phyloP scores from a whole-genome alignment of 1,140 invertebrate genomes.

The Nasonia longicornis region DNA sequence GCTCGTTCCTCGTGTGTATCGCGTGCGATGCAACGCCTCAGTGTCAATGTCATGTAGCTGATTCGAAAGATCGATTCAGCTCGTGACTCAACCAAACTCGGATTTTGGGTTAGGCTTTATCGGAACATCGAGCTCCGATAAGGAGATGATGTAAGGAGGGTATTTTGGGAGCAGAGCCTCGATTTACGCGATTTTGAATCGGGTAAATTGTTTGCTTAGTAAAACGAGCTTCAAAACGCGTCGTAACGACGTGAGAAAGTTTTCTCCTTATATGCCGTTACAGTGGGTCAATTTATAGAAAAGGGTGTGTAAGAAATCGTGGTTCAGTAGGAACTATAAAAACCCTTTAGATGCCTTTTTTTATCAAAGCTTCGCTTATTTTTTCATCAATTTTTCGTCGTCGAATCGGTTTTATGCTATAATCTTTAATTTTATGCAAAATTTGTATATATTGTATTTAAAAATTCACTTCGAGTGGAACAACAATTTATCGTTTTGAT shows the following conservation, averaged over 20 bases:
- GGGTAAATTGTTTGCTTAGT: neutral
- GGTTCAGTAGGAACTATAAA: too few relatives aligned
- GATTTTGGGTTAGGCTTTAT: slow-evolving; percentile 1
- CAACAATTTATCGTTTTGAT: neutral
- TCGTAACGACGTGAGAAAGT: too few relatives aligned
- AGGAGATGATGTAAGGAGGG: neutral
- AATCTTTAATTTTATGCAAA: too few relatives aligned
- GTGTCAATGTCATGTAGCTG: neutral
- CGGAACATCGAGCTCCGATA: neutral
- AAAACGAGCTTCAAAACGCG: neutral
- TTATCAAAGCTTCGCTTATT: too few relatives aligned
- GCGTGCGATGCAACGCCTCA: neutral
- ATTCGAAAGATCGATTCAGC: neutral
- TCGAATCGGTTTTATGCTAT: too few relatives aligned
- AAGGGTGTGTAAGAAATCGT: too few relatives aligned
- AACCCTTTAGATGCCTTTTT: too few relatives aligned
- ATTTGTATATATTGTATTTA: neutral
- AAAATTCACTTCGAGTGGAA: neutral
- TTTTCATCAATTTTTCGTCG: too few relatives aligned
- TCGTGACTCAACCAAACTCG: neutral
- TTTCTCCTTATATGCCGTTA: too few relatives aligned
- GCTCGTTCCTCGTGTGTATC: neutral
- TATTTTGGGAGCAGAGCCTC: neutral
- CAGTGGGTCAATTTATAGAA: too few relatives aligned
- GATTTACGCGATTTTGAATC: too few relatives aligned